Conservation (phyloP, 2,113 vertebrate genomes). For the Corynorhinus townsendii region DNA sequence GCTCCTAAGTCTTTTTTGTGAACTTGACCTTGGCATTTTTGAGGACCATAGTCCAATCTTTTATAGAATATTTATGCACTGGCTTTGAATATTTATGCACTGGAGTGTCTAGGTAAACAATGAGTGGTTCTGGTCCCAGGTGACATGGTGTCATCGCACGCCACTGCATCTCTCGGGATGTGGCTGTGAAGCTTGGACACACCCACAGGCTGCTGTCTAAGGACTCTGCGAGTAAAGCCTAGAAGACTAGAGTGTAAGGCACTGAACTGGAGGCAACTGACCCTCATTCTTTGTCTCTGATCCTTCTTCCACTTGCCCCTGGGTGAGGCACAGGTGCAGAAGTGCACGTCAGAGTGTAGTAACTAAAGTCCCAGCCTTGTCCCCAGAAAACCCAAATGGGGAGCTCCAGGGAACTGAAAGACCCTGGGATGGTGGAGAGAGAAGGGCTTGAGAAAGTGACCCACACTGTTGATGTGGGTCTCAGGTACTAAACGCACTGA, state of each 20-base stretch:
- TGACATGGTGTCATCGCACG: neutral
- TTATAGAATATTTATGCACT: neutral
- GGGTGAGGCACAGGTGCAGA: neutral
- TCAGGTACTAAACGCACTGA: neutral
- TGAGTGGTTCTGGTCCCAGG: neutral
- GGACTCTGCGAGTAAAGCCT: neutral
- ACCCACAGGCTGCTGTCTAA: neutral
- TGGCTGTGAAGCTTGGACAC: neutral
- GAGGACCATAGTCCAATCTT: neutral
- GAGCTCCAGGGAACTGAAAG: neutral
- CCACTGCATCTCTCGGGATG: neutral
- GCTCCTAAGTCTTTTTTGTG: neutral
- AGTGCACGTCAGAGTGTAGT: neutral
- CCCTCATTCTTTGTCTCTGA: neutral
- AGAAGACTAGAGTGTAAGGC: neutral
- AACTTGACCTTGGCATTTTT: neutral
- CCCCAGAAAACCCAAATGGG: neutral
- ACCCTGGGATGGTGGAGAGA: neutral
- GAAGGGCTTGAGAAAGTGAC: neutral
- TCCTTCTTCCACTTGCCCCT: neutral
- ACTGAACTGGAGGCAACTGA: neutral
- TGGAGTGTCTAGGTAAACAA: neutral
- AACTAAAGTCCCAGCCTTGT: neutral
- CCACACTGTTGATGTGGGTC: accelerated
- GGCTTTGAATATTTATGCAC: neutral